Percentiles rank a stretch among this genome's conserved stretches.
phyloP scores from a whole-genome alignment of 2,113 vertebrate genomes.

The Atrichornis clamosus region DNA sequence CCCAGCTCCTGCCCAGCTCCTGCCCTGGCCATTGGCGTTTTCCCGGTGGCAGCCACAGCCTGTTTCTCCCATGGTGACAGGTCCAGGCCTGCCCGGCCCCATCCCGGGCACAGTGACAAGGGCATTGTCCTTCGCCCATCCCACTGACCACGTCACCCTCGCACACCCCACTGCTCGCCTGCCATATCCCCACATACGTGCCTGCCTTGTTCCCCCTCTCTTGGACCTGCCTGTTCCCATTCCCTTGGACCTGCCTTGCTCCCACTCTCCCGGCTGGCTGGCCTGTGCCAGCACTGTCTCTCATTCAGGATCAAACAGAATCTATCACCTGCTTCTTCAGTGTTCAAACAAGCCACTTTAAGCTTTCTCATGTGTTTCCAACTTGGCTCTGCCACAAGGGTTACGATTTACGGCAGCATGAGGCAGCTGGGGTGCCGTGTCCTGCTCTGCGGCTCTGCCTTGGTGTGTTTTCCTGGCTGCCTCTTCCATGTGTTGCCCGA shows the following conservation, averaged over 20 bases:
- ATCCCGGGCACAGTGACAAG: background rate
- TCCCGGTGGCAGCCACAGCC: accelerated
- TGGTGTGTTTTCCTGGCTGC: accelerated
- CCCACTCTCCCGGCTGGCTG: accelerated
- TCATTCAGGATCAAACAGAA: accelerated
- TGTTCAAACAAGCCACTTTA: background rate
- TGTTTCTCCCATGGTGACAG: accelerated
- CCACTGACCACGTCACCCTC: accelerated
- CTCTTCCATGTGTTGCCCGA: background rate
- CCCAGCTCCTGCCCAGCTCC: too few relatives aligned
- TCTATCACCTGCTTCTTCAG: background rate
- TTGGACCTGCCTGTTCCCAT: accelerated
- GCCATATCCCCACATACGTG: accelerated
- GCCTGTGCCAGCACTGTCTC: accelerated
- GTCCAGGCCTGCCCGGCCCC: accelerated
- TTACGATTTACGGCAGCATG: accelerated
- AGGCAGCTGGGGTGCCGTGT: background rate
- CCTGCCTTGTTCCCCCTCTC: accelerated
- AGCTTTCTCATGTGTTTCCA: background rate
- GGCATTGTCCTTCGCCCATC: background rate
- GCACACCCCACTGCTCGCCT: accelerated
- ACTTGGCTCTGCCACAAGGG: background rate
- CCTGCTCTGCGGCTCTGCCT: accelerated
- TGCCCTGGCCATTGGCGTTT: accelerated
- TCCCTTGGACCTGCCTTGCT: accelerated